Evolutionary conservation across 37 sponge, comb jelly and placozoan genomes (phyloP), one percentile per base, ranked within the genome.

Genomic region (Beroe forskalii): DNA sequence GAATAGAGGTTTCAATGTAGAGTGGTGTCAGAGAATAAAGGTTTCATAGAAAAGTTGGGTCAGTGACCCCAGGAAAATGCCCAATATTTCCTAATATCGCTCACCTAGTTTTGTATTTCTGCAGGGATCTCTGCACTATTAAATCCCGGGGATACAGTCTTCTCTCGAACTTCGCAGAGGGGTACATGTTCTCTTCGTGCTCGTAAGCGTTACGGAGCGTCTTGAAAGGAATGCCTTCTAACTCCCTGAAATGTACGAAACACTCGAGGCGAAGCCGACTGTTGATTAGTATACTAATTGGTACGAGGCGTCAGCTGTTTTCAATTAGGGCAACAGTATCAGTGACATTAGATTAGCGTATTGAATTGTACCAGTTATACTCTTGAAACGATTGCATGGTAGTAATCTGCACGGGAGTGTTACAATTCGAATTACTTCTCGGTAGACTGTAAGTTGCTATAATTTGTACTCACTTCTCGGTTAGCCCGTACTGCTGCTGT

Each of bases 201-300:
- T 80, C 86, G 55, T 80, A 80, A 14, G 86, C 86, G 55, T 80
- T 38, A 4, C 86, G 44, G 28, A 80, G 20, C n/a, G 25, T 80
- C 55, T 80, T 80, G 55, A 43, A 80, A 4, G 86, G 86, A 4
- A 80, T 80, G 20, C 86, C 86, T 23, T 80, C 86, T 48, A 80
- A 24, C 1, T 80, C 86, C 27, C 86, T 80, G 66, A 63, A 55
- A 17, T 55, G 17, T 55, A 9, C 17, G 17, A 55, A n/a, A n/a
- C n/a, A n/a, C n/a, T n/a, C n/a, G 60, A 17, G 14, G 60, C 60
- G 60, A 17, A 17, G 60, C 9, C 9, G 60, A 17, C 9, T 9
- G 60, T 9, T 55, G 14, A n/a, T n/a, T n/a, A n/a, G n/a, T n/a
- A n/a, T n/a, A n/a, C n/a, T n/a, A n/a, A n/a, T n/a, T n/a, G n/a